Evolutionary conservation across 30 jellyfish, hydroid and myxozoan genomes (phyloP).

Genomic region (Pelagia noctiluca): DNA sequence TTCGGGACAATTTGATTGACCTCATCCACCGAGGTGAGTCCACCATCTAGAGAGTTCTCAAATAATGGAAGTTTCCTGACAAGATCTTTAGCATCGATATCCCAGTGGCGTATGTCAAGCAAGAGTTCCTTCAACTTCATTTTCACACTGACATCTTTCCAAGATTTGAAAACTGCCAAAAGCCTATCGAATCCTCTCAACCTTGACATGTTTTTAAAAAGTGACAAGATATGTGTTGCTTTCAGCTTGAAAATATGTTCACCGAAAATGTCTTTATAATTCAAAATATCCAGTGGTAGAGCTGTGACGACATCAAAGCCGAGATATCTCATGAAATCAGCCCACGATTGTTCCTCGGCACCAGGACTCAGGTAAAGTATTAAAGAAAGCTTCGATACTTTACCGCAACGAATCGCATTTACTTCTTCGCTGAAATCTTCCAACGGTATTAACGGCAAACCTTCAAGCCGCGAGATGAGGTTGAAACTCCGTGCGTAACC

Average conservation of each 20-base stretch:
- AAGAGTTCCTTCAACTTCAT: not conserved
- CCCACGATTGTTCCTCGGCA: not conserved
- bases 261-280: conserved; percentile 14
- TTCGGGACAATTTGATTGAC: conserved; percentile 18
- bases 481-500: conserved; percentile 7
- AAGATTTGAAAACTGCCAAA: not conserved
- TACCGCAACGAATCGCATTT: not conserved
- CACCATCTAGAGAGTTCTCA: not conserved
- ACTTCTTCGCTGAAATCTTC: not conserved
- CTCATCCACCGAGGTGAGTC: conserved; percentile 15
- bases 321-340: not conserved
- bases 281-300: conserved; percentile 23
- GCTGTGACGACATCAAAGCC: conserved; percentile 16
- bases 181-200: not conserved
- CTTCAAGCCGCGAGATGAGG: conserved; percentile 26
- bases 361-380: not conserved
- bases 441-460: conserved; percentile 65
- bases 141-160: not conserved
- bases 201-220: not conserved
- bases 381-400: not conserved
- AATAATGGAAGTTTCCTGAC: conserved; percentile 9
- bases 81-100: not conserved
- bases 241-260: not conserved
- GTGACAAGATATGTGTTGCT: not conserved
- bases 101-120: not conserved